Evolutionary conservation across 2,113 vertebrate genomes (phyloP), one percentile per base, ranked within the genome.

Genomic region (Calyptomena viridis): DNA sequence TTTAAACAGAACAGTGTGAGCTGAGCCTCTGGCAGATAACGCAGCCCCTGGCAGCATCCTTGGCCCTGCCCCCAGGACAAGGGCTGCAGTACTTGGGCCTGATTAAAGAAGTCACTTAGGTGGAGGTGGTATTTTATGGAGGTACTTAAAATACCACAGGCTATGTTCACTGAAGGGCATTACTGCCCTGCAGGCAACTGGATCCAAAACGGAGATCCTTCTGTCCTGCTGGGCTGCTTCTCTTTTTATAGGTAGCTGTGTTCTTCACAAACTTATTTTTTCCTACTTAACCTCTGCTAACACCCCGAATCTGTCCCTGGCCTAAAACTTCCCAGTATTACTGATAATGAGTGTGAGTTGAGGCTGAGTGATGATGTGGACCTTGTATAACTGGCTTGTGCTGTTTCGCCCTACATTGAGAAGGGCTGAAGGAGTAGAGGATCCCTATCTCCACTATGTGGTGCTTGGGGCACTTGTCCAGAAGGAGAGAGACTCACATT

Each of bases 1-100:
- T 97, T 95, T 75, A 95, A 95, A 92, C 16, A 90, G 44, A 95
- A 33, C 50, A 67, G 19, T 8, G 0, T 40, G 68, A 88, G 63
- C 72, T 68, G 87, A 92, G 69, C 44, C 17, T 9, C 44, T 16
- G 15, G 19, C 17, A 46, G 44, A 91, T 74, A 88, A 93, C 30
- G 62, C 52, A 93, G 9, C 16, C 28, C 37, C 25, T 6, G 49
- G 37, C 20, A 73, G 42, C n/a, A 92, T 50, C 63, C 50, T 81
- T 89, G n/a, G 56, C 17, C 80, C 8, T 84, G 39, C 66, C 71
- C 30, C 63, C 50, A 90, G 89, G 79, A 91, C 28, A 74, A 88
- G 55, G 44, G 21, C 39, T 77, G 63, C 63, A 37, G 44, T 11
- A 9, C 63, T 79, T 66, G 62, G 56, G 18, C 31, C 56, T 56